phyloP scores from a whole-genome alignment of 1,140 invertebrate species.

The Psix sp. region DNA sequence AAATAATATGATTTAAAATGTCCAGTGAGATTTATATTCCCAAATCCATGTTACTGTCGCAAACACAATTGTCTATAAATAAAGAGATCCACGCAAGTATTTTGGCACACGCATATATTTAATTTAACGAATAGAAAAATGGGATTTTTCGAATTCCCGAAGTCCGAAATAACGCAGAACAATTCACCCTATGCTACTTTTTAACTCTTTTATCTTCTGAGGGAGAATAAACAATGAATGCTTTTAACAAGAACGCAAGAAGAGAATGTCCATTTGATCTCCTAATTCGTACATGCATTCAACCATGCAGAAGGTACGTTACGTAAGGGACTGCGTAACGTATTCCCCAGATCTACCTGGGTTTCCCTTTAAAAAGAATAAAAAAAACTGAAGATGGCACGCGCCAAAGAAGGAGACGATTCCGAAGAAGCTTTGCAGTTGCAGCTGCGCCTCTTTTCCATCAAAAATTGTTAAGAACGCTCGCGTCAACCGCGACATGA shows the following conservation, averaged over 20 bases:
- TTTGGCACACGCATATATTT: too few relatives aligned
- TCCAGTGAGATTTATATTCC: too few relatives aligned
- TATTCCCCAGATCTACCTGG: slow-evolving; percentile 61
- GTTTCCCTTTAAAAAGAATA: slow-evolving; percentile 54
- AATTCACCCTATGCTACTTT: slow-evolving; percentile 6
- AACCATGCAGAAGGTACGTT: slow-evolving; percentile 67
- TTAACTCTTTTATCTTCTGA: slow-evolving; percentile 28
- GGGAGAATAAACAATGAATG: slow-evolving; percentile 31
- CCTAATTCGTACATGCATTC: slow-evolving; percentile 57
- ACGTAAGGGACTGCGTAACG: slow-evolving; percentile 63
- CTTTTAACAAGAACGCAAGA: slow-evolving; percentile 34
- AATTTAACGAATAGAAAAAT: slow-evolving; percentile 3
- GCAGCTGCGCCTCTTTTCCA: slow-evolving; percentile 57
- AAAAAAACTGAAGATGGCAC: slow-evolving; percentile 68
- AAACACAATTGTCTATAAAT: too few relatives aligned
- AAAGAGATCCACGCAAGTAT: too few relatives aligned
- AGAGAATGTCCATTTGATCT: slow-evolving; percentile 52
- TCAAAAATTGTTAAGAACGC: slow-evolving; percentile 57
- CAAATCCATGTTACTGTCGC: too few relatives aligned
- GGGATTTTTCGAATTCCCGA: slow-evolving; percentile 4
- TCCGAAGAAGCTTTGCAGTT: slow-evolving; percentile 35
- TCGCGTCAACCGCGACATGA: slow-evolving; percentile 67
- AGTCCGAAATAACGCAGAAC: slow-evolving; percentile 2
- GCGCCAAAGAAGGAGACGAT: slow-evolving; percentile 66
- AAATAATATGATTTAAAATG: too few relatives aligned